Evolutionary conservation across 1,140 invertebrate species (phyloP), one percentile per base, ranked within the genome.

Genomic region (Leptopilina clavipes): DNA sequence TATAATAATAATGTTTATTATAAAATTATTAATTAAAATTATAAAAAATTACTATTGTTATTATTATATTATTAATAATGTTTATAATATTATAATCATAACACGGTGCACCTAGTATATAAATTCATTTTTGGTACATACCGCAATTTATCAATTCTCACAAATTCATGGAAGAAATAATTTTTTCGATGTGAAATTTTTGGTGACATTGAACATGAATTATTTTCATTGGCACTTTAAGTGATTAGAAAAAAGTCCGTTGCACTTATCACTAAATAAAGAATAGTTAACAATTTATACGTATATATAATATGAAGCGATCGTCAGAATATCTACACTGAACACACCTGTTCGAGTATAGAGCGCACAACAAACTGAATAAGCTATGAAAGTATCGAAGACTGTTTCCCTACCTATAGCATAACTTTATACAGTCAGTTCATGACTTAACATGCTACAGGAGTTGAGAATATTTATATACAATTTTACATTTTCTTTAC

Each of bases 331-430:
- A 65, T 65, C 19, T 7, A 31, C 14, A 14, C 12, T 31, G 59
- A 65, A 25, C 59, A 65, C 59, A 65, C 59, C 59, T 65, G 59
- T 31, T 65, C 59, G 22, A 65, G 59, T 22, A 31, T 37, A 65
- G 59, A 22, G 59, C 59, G 59, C 22, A 65, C 59, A 22, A 22
- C 22, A 65, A 31, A 65, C 59, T 65, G 59, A 65, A 65, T 18
- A 19, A 31, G 25, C 25, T 65, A 31, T 31, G 59, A 31, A 65
- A 31, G 22, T 31, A 31, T 31, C 25, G 22, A 31, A 31, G 59
- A 37, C 22, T 65, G 25, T 65, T 65, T n/a, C 14, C 59, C 10
- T 31, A 59, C 9, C 56, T 65, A 65, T 65, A 65, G 59, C n/a
- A n/a, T 31, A 65, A 65, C 22, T 52, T 52, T 25, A 59, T 25